Percentiles rank a stretch among this genome's conserved stretches.
Conservation (phyloP, 2,888 invertebrate species). For the Melinaea marsaeus region DNA sequence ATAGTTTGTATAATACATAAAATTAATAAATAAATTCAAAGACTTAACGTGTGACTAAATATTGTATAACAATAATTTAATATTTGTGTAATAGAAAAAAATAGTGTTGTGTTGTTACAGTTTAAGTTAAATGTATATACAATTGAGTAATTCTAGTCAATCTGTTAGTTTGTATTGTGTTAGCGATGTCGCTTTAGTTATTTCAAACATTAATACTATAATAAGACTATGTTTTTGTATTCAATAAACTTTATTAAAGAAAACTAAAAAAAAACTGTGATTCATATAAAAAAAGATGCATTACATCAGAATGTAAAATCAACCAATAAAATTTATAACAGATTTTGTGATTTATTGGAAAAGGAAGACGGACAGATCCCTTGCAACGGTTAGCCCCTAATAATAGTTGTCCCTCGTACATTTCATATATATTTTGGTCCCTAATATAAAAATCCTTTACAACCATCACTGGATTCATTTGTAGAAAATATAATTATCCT, state of each 20-base stretch:
- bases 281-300: conserved; percentile 45
- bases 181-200: conserved; percentile 47
- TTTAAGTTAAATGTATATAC: conserved; percentile 15
- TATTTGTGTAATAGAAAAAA: no score
- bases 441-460: conserved; percentile 18
- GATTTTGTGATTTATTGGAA: conserved; percentile 47
- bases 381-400: neutral
- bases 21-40: no score
- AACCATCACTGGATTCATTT: conserved; percentile 9
- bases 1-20: no score
- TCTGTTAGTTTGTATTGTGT: conserved; percentile 17
- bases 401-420: neutral
- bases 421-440: conserved; percentile 15
- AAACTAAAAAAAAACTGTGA: conserved; percentile 45
- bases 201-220: conserved; percentile 36
- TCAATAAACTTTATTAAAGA: conserved; percentile 59
- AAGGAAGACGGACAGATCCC: conserved; percentile 36
- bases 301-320: conserved; percentile 63
- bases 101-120: neutral
- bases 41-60: no score
- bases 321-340: conserved; percentile 67
- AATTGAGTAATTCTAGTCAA: conserved; percentile 66
- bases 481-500: conserved; percentile 20
- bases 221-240: conserved; percentile 50
- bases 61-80: no score